A percentile compares a stretch with the other conserved stretches of the same genome.
Evolutionary conservation across 2,797 vertebrate species (phyloP).

Genomic region (Sebastes paucispinis): DNA sequence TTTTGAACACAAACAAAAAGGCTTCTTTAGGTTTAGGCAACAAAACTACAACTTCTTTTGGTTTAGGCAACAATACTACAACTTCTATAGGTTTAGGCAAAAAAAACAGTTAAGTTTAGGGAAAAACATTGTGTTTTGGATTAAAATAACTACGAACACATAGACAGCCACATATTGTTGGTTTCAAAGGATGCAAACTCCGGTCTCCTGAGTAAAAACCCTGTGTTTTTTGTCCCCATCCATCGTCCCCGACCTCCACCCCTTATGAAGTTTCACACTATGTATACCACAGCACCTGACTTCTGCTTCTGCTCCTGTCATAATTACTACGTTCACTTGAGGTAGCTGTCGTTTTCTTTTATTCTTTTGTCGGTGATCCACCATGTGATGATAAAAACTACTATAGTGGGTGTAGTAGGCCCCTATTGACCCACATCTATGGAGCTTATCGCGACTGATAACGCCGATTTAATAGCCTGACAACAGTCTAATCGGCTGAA

Average conservation of each 20-base stretch:
- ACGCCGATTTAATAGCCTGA: neutral
- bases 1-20: no score
- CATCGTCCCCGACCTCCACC: no score
- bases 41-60: neutral
- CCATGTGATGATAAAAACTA: neutral
- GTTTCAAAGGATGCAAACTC: neutral
- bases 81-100: no score
- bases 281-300: no score
- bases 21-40: neutral
- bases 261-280: no score
- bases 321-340: neutral
- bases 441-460: neutral
- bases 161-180: fast-evolving
- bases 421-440: neutral
- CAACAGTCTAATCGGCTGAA: neutral
- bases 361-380: no score
- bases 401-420: neutral
- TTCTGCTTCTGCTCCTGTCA: neutral
- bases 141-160: neutral
- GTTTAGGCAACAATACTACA: no score
- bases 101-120: neutral
- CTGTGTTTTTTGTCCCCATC: neutral
- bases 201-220: neutral
- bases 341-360: neutral
- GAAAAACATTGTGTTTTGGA: neutral